These are phyloP conservation scores for Morone saxatilis DNA, from an alignment of 2,113 vertebrate genomes.

Conservation along the genomic window DNA sequence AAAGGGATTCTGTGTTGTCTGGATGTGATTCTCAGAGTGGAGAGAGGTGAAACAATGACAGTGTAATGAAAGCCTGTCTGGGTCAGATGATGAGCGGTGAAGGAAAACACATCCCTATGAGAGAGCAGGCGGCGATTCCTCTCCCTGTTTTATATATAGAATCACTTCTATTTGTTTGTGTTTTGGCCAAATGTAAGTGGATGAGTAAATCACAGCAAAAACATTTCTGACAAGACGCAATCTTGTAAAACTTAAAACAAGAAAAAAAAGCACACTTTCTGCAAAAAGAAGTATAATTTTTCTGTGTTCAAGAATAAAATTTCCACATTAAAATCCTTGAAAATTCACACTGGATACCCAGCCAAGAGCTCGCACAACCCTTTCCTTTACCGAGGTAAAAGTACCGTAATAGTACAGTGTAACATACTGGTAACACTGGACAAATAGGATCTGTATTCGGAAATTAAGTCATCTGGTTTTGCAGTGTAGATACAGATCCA, in stretches of 20 bases:
- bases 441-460: no score
- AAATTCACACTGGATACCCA: no score
- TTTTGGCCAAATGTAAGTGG: neutral
- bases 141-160: neutral
- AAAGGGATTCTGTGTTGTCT: conserved; percentile 18
- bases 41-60: conserved; percentile 45
- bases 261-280: no score
- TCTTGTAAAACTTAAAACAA: neutral
- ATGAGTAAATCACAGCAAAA: neutral
- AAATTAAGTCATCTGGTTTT: no score
- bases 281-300: no score
- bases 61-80: conserved; percentile 52
- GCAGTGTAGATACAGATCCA: no score
- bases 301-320: no score
- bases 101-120: conserved; percentile 16
- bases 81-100: conserved; percentile 11
- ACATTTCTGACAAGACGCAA: neutral
- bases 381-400: no score
- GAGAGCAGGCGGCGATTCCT: neutral
- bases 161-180: conserved; percentile 19
- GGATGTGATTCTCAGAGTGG: conserved; percentile 21
- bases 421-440: no score
- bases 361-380: no score
- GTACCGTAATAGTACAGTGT: no score
- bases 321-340: no score